Base-by-base conservation (phyloP, 2,888 invertebrate species). In the Cryptus viduatorius region DNA sequence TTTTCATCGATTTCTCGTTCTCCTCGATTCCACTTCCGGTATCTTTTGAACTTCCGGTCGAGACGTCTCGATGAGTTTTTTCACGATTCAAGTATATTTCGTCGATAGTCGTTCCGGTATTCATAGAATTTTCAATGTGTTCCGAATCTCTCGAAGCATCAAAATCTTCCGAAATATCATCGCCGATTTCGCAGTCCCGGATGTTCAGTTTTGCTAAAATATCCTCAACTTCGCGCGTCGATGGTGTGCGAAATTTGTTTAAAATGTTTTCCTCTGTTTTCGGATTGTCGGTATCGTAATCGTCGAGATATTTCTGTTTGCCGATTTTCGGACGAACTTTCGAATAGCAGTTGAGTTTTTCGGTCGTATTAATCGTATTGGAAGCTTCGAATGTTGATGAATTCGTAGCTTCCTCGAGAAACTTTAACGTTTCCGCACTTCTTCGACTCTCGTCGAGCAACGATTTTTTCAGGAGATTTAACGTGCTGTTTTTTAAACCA, bases 161-260 rank as follows among this genome's bases (percentile, higher is more conserved):
- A 3, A 65, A 64, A 64, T 71, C 46, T 12, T 48, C 8, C 1
- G 42, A 8, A 53, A 10, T 53, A 4, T 76, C 56, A 12, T 77
- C 12, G 4, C 64, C 79, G 65, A 37, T 42, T 8, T 46, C 59
- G n/a, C 8, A 12, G 19, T 65, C 19, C 5, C 31, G 29, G 8
- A 90, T 85, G 29, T 87, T 87, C 14, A 89, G 50, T 46, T 72
- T 86, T 24, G 83, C 76, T 14, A 90, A 19, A 48, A 89, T 87
- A 4, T 88, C 71, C 4, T 77, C 64, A 0, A 90, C 86, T 37
- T 86, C 81, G 5, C 73, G 65, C 0, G 85, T n/a, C 10, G 87
- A 82, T 14, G 88, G 37, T 64, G 79, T 48, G 14, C 37, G 3
- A 76, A 50, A 53, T 67, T 44, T 44, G 37, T 19, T 37, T 3